phyloP scores from a whole-genome alignment of 2,113 vertebrate genomes.

The Poeciliopsis turrubarensis region DNA sequence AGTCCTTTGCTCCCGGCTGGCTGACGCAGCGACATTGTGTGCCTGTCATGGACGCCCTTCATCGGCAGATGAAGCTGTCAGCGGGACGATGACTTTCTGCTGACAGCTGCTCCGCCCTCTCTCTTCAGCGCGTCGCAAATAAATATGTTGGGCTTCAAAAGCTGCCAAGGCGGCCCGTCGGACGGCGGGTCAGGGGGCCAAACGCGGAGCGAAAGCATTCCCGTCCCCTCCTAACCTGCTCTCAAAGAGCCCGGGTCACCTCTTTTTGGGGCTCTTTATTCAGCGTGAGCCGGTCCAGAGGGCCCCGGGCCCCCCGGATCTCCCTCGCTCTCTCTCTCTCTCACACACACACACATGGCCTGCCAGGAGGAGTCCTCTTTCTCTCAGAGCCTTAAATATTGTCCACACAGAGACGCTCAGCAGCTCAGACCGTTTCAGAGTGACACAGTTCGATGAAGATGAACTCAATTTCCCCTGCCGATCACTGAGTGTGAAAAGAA shows the following conservation, averaged over 20 bases:
- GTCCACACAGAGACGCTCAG: conserved; percentile 24
- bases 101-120: conserved; percentile 73
- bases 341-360: conserved; percentile 45
- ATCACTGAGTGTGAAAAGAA: conserved; percentile 20
- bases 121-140: conserved; percentile 68
- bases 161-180: conserved; percentile 67
- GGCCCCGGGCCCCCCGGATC: conserved; percentile 62
- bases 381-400: conserved; percentile 54
- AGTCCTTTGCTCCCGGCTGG: conserved; percentile 56
- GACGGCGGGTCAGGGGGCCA: conserved; percentile 74
- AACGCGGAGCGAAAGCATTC: conserved; percentile 71
- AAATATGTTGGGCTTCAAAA: conserved; percentile 76
- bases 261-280: conserved; percentile 65
- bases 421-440: conserved; percentile 31
- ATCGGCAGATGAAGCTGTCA: conserved; percentile 77
- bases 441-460: conserved; percentile 36
- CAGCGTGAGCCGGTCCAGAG: conserved; percentile 61
- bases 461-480: conserved; percentile 12
- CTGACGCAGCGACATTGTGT: conserved; percentile 68
- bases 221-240: conserved; percentile 71
- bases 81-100: conserved; percentile 68
- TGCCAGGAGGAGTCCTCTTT: conserved; percentile 38
- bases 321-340: neutral
- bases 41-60: conserved; percentile 71
- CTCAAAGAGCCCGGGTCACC: conserved; percentile 72